Conservation (phyloP, 53 echinoderm and acorn worm genomes). For the Crossaster papposus region DNA sequence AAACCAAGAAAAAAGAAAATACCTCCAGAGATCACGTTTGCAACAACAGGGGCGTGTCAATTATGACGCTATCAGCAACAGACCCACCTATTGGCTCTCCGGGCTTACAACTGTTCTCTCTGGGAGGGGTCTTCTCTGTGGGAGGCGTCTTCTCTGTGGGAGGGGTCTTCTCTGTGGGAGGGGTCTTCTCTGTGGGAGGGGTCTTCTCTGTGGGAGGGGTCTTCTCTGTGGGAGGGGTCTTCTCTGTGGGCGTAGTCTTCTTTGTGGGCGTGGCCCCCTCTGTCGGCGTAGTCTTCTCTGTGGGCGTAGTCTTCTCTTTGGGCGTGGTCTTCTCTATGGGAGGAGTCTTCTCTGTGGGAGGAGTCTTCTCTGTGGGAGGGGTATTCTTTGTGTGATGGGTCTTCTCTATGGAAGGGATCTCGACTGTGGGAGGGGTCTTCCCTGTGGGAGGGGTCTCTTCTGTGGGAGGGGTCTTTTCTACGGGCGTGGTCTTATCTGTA, state of each 20-base stretch:
- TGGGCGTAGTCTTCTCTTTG: conserved; percentile 5
- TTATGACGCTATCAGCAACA: conserved; percentile 23
- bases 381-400: too few relatives aligned
- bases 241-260: conserved; percentile 11
- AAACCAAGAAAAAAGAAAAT: background rate
- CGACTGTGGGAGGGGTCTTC: background rate
- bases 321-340: conserved; percentile 13
- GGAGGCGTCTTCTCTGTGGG: conserved; percentile 10
- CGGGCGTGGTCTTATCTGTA: background rate
- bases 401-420: too few relatives aligned
- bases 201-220: conserved; percentile 4
- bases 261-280: conserved; percentile 7
- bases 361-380: background rate
- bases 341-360: background rate
- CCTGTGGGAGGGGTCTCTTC: conserved; percentile 10
- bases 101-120: background rate
- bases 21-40: conserved; percentile 12
- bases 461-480: too few relatives aligned
- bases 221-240: background rate
- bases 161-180: background rate
- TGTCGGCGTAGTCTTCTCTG: background rate
- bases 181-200: conserved; percentile 3
- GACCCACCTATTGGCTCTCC: conserved; percentile 20
- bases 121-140: background rate
- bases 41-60: conserved; percentile 50